A percentile compares a stretch with the other conserved stretches of the same genome.
Evolutionary conservation across 2,888 invertebrate genomes (phyloP).

Genomic region (Melanchra persicariae): DNA sequence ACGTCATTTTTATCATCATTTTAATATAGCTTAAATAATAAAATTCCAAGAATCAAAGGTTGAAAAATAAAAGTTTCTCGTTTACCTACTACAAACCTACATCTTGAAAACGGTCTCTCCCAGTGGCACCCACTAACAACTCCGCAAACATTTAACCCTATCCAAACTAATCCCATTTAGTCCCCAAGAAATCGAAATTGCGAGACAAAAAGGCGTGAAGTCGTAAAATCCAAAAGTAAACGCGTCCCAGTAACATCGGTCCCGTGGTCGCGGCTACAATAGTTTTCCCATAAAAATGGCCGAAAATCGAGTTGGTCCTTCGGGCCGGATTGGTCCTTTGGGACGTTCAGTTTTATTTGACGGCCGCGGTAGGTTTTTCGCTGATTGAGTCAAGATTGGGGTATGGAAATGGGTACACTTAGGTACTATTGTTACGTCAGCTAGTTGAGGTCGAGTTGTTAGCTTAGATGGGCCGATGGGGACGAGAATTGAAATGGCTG

Average conservation of each 20-base stretch:
- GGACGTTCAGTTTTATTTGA: constrained; percentile 64
- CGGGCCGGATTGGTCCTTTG: constrained; percentile 51
- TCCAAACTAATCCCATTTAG: constrained; percentile 41
- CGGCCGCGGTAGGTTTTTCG: constrained; percentile 58
- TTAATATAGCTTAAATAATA: neutral
- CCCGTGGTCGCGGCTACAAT: constrained; percentile 44
- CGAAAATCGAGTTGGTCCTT: constrained; percentile 49
- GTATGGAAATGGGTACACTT: constrained; percentile 59
- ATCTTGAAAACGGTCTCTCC: constrained; percentile 23
- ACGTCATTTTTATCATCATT: neutral
- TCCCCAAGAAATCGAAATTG: constrained; percentile 57
- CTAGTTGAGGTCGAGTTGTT: constrained; percentile 33
- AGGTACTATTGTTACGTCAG: constrained; percentile 50
- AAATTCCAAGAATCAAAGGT: neutral
- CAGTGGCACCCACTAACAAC: constrained; percentile 26
- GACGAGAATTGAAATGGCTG: constrained; percentile 43
- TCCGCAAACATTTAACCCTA: constrained; percentile 49
- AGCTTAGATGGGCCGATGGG: constrained; percentile 19
- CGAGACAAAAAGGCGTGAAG: constrained; percentile 56
- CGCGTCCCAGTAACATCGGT: constrained; percentile 21
- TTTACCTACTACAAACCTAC: neutral
- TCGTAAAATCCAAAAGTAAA: constrained; percentile 58
- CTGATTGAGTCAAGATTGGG: constrained; percentile 66
- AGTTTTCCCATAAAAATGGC: constrained; percentile 65
- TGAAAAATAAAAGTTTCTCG: neutral